Percentiles rank a stretch among this genome's conserved stretches.
These are phyloP conservation scores for Lepus americanus DNA, from an alignment of 2,113 vertebrate species.

Conservation along the genomic window DNA sequence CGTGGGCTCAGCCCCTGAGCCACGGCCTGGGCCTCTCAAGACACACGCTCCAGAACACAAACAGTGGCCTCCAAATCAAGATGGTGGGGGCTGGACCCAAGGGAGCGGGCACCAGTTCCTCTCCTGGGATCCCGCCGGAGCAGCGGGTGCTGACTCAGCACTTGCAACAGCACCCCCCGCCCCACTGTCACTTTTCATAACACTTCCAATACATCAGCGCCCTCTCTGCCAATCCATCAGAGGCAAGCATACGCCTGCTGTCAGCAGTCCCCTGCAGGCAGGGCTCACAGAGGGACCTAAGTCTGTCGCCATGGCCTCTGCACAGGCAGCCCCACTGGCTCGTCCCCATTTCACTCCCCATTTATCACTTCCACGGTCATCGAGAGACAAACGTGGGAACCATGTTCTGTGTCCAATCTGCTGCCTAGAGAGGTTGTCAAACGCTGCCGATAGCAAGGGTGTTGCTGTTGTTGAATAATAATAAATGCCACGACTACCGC, in stretches of 20 bases:
- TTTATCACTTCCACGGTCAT: constrained; percentile 29
- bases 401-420: background rate
- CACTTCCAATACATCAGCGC: constrained; percentile 68
- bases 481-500: background rate
- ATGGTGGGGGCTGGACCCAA: rapidly evolving
- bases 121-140: background rate
- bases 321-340: background rate
- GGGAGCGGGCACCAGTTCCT: too few species aligned
- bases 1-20: rapidly evolving
- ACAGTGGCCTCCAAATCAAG: background rate
- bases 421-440: background rate
- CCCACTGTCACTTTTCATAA: constrained; percentile 63
- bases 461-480: background rate
- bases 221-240: constrained; percentile 72
- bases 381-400: background rate
- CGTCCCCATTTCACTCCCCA: constrained; percentile 8
- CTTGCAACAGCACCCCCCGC: background rate
- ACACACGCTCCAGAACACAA: background rate
- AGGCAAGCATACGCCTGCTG: background rate
- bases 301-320: constrained; percentile 18
- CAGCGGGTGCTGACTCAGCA: background rate
- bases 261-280: constrained; percentile 68
- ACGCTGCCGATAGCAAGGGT: background rate
- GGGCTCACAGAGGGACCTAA: background rate
- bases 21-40: rapidly evolving